Percentiles rank a stretch among this genome's conserved stretches.
phyloP scores from a whole-genome alignment of 2,797 vertebrate species.

The Macropus fuliginosus region DNA sequence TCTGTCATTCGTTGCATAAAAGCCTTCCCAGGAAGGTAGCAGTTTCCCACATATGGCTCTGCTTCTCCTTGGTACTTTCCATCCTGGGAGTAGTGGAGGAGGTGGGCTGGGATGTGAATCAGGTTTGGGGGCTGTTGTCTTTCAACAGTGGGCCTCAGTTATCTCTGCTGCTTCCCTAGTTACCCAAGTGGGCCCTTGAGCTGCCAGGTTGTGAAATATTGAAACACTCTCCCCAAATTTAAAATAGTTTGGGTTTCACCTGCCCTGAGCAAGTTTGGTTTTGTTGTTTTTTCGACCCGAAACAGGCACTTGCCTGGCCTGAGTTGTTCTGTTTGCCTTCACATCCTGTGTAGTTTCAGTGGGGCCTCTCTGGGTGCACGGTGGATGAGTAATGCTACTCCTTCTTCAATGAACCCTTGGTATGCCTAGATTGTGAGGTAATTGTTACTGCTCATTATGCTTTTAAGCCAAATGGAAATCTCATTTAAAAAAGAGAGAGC shows the following conservation, averaged over 20 bases:
- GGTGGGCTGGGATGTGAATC: background rate
- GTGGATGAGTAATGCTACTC: background rate
- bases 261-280: background rate
- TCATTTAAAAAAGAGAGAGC: background rate
- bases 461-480: background rate
- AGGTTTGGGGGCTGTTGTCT: background rate
- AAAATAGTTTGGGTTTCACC: background rate
- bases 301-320: background rate
- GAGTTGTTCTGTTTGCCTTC: background rate
- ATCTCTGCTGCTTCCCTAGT: background rate
- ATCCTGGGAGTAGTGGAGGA: background rate
- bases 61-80: background rate
- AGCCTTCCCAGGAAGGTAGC: background rate
- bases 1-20: background rate
- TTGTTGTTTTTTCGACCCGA: background rate
- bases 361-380: background rate
- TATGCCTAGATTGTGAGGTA: background rate
- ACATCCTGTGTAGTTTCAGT: background rate
- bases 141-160: background rate
- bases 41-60: background rate
- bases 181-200: background rate
- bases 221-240: background rate
- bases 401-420: background rate
- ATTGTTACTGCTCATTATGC: slow-evolving; percentile 11
- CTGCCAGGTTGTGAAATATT: background rate